Conservation (phyloP, 2,888 invertebrate genomes). For the Magallana nippona region DNA sequence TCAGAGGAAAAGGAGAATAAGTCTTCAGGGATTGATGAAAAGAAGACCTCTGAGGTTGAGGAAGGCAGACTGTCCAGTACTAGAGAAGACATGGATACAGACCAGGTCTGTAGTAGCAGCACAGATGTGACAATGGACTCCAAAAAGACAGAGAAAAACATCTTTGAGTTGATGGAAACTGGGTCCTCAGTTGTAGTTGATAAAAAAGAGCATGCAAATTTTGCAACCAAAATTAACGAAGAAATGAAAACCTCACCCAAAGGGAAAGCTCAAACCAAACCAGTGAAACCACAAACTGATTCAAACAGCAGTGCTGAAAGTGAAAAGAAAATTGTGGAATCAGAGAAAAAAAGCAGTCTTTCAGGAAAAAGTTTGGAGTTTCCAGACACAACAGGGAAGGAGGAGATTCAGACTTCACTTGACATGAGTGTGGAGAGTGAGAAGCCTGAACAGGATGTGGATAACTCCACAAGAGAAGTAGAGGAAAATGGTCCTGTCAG, state of each 20-base stretch:
- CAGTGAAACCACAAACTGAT: neutral
- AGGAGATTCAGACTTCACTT: slow-evolving; percentile 49
- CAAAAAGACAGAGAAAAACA: slow-evolving; percentile 22
- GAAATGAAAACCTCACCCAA: neutral
- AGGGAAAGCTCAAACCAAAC: neutral
- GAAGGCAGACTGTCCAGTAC: neutral
- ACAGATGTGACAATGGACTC: neutral
- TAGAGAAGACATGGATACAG: neutral
- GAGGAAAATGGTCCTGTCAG: neutral
- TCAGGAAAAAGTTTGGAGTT: slow-evolving; percentile 41
- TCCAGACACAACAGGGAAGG: slow-evolving; percentile 56
- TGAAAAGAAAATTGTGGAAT: neutral
- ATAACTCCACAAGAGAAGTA: slow-evolving; percentile 50
- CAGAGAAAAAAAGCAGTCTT: neutral
- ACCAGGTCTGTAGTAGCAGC: slow-evolving; percentile 20
- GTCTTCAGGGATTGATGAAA: neutral
- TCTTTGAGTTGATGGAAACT: neutral
- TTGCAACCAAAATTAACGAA: neutral
- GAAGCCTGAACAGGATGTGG: slow-evolving; percentile 52
- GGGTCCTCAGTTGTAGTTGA: neutral
- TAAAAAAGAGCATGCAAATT: neutral
- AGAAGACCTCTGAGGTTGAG: neutral
- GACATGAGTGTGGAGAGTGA: slow-evolving; percentile 59
- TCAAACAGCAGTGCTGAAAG: slow-evolving; percentile 2
- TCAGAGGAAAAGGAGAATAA: neutral